A percentile compares a stretch with the other conserved stretches of the same genome.
These are phyloP conservation scores for Leptopilina boulardi DNA, from an alignment of 1,140 invertebrate species.

Conservation along the genomic window DNA sequence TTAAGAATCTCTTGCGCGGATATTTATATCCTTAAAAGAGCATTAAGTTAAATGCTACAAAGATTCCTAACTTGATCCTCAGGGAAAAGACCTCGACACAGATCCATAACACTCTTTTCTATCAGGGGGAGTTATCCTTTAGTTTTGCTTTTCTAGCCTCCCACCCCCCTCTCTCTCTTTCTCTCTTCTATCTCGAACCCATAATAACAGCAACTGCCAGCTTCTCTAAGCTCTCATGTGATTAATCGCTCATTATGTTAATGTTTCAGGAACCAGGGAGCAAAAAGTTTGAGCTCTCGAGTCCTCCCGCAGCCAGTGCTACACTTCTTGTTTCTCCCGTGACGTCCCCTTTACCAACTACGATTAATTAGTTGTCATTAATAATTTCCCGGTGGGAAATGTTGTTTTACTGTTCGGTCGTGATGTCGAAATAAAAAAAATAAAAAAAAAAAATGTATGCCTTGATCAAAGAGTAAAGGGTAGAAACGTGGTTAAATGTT, in stretches of 20 bases:
- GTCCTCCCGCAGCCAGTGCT: constrained; percentile 37
- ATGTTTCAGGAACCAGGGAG: constrained; percentile 45
- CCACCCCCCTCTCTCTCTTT: background rate
- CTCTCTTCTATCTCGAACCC: constrained; percentile 20
- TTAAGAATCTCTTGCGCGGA: constrained; percentile 30
- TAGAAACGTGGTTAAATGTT: constrained; percentile 23
- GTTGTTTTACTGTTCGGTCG: constrained; percentile 9
- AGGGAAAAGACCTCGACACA: constrained; percentile 36
- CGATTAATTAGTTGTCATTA: constrained; percentile 52
- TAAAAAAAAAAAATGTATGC: background rate
- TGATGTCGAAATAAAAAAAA: constrained; percentile 7
- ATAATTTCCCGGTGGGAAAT: constrained; percentile 44
- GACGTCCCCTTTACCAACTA: constrained; percentile 41
- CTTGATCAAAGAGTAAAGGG: constrained; percentile 5
- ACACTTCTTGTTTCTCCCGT: background rate
- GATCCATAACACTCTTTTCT: constrained; percentile 41
- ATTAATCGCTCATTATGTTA: constrained; percentile 62
- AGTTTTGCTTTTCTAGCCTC: constrained; percentile 37
- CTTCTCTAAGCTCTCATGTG: constrained; percentile 38
- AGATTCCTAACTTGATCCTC: constrained; percentile 40
- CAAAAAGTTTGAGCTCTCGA: constrained; percentile 40
- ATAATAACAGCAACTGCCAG: constrained; percentile 33
- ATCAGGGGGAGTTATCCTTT: constrained; percentile 41
- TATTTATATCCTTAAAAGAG: constrained; percentile 4
- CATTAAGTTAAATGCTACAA: constrained; percentile 37